Evolutionary conservation across 2,888 invertebrate species (phyloP), one percentile per base, ranked within the genome.

Genomic region (Nesidiocoris tenuis): DNA sequence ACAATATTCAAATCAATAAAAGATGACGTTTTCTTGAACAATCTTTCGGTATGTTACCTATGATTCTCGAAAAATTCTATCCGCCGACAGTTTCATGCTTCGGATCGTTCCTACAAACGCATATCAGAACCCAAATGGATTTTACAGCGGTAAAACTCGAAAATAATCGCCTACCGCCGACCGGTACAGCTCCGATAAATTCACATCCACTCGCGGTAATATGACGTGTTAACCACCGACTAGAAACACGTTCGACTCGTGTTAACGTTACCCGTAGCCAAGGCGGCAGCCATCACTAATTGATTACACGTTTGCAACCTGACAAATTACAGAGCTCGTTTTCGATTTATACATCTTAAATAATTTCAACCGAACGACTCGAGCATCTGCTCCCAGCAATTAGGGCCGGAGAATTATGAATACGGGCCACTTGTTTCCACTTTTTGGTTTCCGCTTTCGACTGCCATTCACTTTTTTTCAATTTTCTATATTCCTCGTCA

Each of bases 281-380:
- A 39, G 12, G 39, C 39, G 12, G 12, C 39, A 39, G 5, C 39
- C 39, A 12, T 39, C 39, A 39, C 55, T 72, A 72, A 72, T 72
- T 72, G 72, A 72, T 72, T 61, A 72, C 61, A 72, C 72, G 72
- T 72, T 72, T 72, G 72, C 72, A 72, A 72, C 61, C 61, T 72
- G 61, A 72, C 61, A 61, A 61, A 72, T 72, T 72, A 72, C 63
- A 61, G 61, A 72, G 56, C 72, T 72, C 61, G 72, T 61, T 72
- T 61, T 54, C 72, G 61, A 72, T 72, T 72, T 72, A 72, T 72
- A 72, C 72, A 72, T 72, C 72, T 61, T 72, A 72, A 72, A 72
- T 72, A 72, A 72, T 72, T 72, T 72, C 72, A 61, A 72, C 72
- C 61, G 5, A 39, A 12, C 39, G 12, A 39, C 39, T 39, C 39